phyloP scores from a whole-genome alignment of 2,797 vertebrate genomes.

The Agapornis canus region DNA sequence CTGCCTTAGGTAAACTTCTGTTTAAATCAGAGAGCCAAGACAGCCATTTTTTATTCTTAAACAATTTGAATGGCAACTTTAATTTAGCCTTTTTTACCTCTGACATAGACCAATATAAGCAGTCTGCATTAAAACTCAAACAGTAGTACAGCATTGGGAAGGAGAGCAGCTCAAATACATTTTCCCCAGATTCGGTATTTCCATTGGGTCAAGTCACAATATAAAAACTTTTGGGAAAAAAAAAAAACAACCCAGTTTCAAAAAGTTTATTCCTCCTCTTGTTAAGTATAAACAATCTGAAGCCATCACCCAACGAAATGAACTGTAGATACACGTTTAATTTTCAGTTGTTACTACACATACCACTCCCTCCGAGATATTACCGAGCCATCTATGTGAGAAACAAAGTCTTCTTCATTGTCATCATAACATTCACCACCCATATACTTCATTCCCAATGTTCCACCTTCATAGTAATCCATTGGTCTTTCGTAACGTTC shows the following conservation, averaged over 20 bases:
- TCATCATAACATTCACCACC: conserved; percentile 90
- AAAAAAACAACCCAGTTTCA: conserved; percentile 61
- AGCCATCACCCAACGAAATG: conserved; percentile 76
- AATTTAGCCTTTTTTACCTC: conserved; percentile 71
- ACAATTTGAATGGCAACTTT: conserved; percentile 48
- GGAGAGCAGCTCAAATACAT: conserved; percentile 78
- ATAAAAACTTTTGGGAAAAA: conserved; percentile 74
- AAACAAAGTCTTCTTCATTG: conserved; percentile 95
- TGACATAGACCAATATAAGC: conserved; percentile 74
- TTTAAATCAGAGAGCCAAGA: conserved; percentile 71
- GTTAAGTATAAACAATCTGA: conserved; percentile 80
- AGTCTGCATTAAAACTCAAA: conserved; percentile 75
- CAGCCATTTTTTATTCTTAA: conserved; percentile 69
- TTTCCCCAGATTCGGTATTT: conserved; percentile 74
- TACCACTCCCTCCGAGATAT: conserved; percentile 99
- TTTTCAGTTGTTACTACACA: conserved; percentile 85
- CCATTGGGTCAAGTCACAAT: conserved; percentile 75
- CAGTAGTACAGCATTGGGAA: conserved; percentile 81
- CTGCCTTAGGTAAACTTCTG: conserved; percentile 53
- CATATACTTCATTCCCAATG: conserved; percentile 90
- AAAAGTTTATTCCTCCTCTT: conserved; percentile 80
- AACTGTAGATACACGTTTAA: conserved; percentile 66
- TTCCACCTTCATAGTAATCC: conserved; percentile 82
- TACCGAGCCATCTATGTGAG: conserved; percentile 96
- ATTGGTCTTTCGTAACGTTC: conserved; percentile 82